phyloP scores from a whole-genome alignment of 2,797 vertebrate genomes.

The Myripristis jacobus region DNA sequence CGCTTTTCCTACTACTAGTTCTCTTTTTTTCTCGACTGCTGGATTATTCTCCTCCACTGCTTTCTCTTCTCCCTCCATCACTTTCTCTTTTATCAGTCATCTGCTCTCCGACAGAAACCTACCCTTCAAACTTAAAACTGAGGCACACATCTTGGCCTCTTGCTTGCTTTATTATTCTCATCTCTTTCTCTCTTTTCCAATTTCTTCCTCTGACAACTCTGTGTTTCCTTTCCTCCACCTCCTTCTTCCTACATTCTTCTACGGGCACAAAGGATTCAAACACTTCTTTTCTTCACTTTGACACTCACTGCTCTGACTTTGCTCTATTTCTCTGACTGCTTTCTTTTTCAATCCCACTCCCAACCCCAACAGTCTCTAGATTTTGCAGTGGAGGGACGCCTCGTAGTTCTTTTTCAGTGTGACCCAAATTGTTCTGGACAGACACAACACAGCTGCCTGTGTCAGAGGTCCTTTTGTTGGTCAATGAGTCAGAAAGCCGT shows the following conservation, averaged over 20 bases:
- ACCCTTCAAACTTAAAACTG: neutral
- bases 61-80: neutral
- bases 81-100: neutral
- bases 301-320: slow-evolving; percentile 7
- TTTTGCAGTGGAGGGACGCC: neutral
- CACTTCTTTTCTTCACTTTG: slow-evolving; percentile 36
- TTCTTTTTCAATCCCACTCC: neutral
- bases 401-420: neutral
- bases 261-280: slow-evolving; percentile 3
- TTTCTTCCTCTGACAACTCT: slow-evolving; percentile 19
- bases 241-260: neutral
- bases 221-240: slow-evolving; percentile 5
- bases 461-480: neutral
- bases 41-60: too few species aligned
- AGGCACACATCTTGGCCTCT: neutral
- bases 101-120: slow-evolving; percentile 1
- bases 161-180: slow-evolving; percentile 15
- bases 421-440: slow-evolving; percentile 11
- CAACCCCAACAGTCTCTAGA: neutral
- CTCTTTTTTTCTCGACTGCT: neutral
- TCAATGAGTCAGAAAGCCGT: neutral
- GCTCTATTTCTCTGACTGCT: neutral
- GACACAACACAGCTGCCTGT: neutral
- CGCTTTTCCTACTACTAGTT: neutral
- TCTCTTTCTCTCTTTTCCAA: neutral